These are phyloP conservation scores for Capromys pilorides DNA, from an alignment of 2,797 vertebrate genomes.

Conservation along the genomic window DNA sequence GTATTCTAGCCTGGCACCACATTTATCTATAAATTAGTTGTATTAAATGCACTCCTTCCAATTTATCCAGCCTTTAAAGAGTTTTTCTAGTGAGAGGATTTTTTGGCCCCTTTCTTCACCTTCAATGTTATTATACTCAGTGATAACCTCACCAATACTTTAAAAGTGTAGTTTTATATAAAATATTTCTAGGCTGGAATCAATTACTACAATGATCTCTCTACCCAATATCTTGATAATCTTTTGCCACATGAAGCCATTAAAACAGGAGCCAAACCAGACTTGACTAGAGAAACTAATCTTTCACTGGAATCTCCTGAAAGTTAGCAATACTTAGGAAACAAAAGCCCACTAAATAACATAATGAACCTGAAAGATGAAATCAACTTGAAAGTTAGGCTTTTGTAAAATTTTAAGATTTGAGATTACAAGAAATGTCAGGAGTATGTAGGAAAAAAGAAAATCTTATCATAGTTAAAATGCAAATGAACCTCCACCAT, in stretches of 20 bases:
- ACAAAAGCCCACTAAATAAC: neutral
- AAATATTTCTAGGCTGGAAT: slow-evolving; percentile 57
- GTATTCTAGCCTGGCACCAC: slow-evolving; percentile 88
- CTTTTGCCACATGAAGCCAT: slow-evolving; percentile 53
- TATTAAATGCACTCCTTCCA: slow-evolving; percentile 88
- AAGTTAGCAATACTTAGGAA: neutral
- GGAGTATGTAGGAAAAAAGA: neutral
- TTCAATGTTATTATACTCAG: slow-evolving; percentile 70
- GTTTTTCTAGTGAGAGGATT: slow-evolving; percentile 66
- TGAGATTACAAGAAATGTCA: neutral
- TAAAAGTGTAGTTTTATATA: slow-evolving; percentile 45
- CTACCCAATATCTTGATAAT: slow-evolving; percentile 53
- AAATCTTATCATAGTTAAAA: neutral
- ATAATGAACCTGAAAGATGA: neutral
- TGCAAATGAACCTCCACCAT: neutral
- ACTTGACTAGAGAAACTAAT: neutral
- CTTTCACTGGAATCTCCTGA: slow-evolving; percentile 28
- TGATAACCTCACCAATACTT: slow-evolving; percentile 20
- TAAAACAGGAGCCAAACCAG: slow-evolving; percentile 58
- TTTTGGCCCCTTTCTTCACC: slow-evolving; percentile 47
- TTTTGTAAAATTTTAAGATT: neutral
- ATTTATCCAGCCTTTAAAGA: slow-evolving; percentile 86
- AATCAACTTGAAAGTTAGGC: neutral
- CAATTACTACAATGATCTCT: slow-evolving; percentile 14
- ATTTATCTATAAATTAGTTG: slow-evolving; percentile 91